Conservation (phyloP, 2,113 vertebrate species). For the Ondatra zibethicus region DNA sequence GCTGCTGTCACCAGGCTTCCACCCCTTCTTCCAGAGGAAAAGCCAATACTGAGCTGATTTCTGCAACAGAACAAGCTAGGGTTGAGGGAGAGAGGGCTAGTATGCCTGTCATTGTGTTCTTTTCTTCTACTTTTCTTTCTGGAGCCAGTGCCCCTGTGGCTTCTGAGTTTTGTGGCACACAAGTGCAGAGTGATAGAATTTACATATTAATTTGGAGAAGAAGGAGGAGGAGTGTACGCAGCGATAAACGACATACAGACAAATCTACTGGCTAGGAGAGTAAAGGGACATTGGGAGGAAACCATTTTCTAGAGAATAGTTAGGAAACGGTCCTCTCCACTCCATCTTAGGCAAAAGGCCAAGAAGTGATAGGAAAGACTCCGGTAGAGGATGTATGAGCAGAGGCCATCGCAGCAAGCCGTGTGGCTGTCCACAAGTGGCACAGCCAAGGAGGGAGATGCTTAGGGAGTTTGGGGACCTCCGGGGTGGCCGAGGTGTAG, state of each 20-base stretch:
- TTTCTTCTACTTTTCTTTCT: neutral
- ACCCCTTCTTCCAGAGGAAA: neutral
- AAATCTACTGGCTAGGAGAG: neutral
- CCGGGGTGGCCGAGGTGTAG: neutral
- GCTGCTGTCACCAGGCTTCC: too few species aligned
- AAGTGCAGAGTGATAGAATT: neutral
- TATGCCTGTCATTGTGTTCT: neutral
- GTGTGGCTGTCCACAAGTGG: neutral
- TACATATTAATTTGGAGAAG: slow-evolving; percentile 32
- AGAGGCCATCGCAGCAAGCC: neutral
- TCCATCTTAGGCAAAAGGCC: neutral
- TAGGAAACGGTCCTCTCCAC: neutral
- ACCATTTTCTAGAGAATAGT: neutral
- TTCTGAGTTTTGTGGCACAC: neutral
- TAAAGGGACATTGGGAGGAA: neutral
- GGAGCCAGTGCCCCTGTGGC: too few species aligned
- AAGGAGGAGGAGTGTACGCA: neutral
- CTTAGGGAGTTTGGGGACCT: neutral
- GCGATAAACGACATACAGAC: neutral
- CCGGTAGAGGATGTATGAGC: neutral
- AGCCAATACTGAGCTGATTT: neutral
- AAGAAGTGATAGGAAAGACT: neutral
- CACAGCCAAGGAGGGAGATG: neutral
- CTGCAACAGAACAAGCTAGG: neutral
- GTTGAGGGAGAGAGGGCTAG: neutral